phyloP scores from a whole-genome alignment of 2,113 vertebrate species.

The Rhinoderma darwinii region DNA sequence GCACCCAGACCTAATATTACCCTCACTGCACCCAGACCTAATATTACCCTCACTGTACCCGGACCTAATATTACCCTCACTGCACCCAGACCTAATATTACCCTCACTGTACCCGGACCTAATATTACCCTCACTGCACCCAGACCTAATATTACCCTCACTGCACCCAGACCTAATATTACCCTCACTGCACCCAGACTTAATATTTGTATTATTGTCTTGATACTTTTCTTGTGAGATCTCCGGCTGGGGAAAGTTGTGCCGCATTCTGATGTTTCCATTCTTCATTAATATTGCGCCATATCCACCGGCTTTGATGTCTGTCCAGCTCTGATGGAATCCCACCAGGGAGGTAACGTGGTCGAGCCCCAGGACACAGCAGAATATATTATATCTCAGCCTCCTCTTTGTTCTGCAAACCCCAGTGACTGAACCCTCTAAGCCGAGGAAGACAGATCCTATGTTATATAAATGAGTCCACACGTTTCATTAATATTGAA shows the following conservation, averaged over 20 bases:
- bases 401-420: neutral
- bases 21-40: too few species aligned
- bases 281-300: neutral
- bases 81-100: too few species aligned
- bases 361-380: neutral
- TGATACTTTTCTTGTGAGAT: neutral
- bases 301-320: conserved; percentile 9
- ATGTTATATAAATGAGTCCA: neutral
- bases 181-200: too few species aligned
- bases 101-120: too few species aligned
- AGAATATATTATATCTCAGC: conserved; percentile 1
- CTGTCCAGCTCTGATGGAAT: neutral
- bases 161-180: too few species aligned
- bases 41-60: too few species aligned
- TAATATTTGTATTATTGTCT: neutral
- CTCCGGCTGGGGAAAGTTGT: neutral
- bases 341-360: neutral
- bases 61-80: too few species aligned
- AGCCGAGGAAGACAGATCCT: neutral
- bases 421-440: neutral
- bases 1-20: too few species aligned
- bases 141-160: too few species aligned
- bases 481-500: neutral
- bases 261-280: neutral
- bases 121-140: too few species aligned